A percentile compares a stretch with the other conserved stretches of the same genome.
These are phyloP conservation scores for Gallinago nigripennis DNA, from an alignment of 2,797 vertebrate genomes.

Conservation along the genomic window DNA sequence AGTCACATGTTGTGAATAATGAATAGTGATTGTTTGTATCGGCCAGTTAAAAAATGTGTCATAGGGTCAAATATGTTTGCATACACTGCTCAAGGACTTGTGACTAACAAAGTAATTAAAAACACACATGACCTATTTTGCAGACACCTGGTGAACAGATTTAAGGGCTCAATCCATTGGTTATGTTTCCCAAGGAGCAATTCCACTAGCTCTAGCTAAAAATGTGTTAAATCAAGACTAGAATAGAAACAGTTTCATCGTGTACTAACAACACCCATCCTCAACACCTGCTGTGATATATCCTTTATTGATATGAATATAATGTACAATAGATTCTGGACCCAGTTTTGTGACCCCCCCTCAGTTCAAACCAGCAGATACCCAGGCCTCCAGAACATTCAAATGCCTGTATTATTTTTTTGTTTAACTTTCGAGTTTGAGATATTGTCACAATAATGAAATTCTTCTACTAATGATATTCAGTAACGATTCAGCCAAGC, in stretches of 20 bases:
- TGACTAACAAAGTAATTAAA: slow-evolving; percentile 5
- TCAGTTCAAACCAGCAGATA: background rate
- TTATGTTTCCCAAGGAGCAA: background rate
- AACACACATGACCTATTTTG: background rate
- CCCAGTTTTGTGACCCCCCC: background rate
- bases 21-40: background rate
- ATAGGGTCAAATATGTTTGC: slow-evolving; percentile 52
- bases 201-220: background rate
- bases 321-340: background rate
- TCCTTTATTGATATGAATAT: background rate
- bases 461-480: background rate
- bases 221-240: background rate
- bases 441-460: background rate
- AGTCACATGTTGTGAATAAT: background rate
- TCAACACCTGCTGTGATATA: background rate
- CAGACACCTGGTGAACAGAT: background rate
- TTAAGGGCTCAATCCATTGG: background rate
- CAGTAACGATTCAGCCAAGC: background rate
- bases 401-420: background rate
- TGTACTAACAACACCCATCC: background rate
- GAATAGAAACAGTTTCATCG: background rate
- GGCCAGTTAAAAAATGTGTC: slow-evolving; percentile 34
- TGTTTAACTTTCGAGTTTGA: background rate
- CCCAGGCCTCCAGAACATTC: background rate
- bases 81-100: slow-evolving; percentile 25